Evolutionary conservation across 2,797 vertebrate species (phyloP).

Genomic region (Phrynocephalus guinanensis): DNA sequence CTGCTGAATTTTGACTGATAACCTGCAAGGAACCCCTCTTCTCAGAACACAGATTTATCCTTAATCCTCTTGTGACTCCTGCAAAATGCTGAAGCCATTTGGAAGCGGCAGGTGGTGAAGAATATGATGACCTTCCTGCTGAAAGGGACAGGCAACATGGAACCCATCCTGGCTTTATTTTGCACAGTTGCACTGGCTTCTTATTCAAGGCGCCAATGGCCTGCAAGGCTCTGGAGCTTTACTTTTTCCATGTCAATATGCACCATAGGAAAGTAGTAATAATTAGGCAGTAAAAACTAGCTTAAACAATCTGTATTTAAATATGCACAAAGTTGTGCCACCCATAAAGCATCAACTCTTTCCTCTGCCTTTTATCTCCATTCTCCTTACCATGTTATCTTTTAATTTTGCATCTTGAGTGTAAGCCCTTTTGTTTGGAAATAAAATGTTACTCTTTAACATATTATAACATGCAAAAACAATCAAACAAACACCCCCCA

Average conservation of each 20-base stretch:
- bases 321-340: too few relatives aligned
- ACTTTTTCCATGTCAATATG: not conserved
- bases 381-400: too few relatives aligned
- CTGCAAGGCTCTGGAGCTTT: not conserved
- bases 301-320: too few relatives aligned
- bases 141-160: not conserved
- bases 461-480: too few relatives aligned
- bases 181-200: not conserved
- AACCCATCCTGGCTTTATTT: not conserved
- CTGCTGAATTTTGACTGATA: not conserved
- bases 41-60: not conserved
- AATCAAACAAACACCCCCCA: too few relatives aligned
- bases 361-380: too few relatives aligned
- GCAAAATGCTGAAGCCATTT: not conserved
- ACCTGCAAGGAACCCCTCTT: not conserved
- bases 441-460: too few relatives aligned
- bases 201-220: not conserved
- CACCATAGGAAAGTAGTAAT: too few relatives aligned
- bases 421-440: too few relatives aligned
- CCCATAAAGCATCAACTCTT: too few relatives aligned
- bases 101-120: not conserved
- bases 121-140: not conserved
- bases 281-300: too few relatives aligned
- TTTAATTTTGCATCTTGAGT: too few relatives aligned
- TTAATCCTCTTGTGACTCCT: not conserved